Evolutionary conservation across 1,140 invertebrate genomes (phyloP).

Genomic region (Zaprionus africanus): DNA sequence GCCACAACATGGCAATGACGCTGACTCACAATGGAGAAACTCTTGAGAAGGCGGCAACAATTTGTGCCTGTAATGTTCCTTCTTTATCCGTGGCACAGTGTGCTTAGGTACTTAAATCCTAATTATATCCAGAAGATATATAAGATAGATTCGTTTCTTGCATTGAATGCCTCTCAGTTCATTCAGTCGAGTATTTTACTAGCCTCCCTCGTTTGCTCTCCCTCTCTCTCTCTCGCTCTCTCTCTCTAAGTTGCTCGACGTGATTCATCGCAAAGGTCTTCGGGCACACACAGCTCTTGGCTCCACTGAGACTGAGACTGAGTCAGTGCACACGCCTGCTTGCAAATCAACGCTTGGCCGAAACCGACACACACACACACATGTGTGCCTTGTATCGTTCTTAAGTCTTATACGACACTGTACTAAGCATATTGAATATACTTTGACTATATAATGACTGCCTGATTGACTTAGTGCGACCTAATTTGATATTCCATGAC

Average conservation of each 20-base stretch:
- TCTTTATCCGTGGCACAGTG: neutral
- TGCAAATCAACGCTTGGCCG: slow-evolving; percentile 1
- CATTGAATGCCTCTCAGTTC: neutral
- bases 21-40: neutral
- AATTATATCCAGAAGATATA: neutral
- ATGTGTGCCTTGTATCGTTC: slow-evolving; percentile 1
- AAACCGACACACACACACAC: neutral
- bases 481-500: neutral
- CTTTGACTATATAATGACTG: neutral
- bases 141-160: neutral
- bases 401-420: neutral
- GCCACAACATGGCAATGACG: neutral
- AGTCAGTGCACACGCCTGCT: slow-evolving; percentile 6
- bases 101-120: neutral
- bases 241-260: neutral
- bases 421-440: neutral
- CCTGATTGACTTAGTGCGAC: neutral
- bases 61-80: neutral
- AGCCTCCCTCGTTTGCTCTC: neutral
- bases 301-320: neutral
- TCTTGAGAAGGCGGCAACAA: neutral
- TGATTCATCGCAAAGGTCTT: slow-evolving; percentile 6
- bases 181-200: neutral
- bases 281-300: neutral
- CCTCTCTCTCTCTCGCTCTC: too few relatives aligned